A percentile compares a stretch with the other conserved stretches of the same genome.
Conservation (phyloP, 1,140 invertebrate species). For the Brachionus rotundiformis region DNA sequence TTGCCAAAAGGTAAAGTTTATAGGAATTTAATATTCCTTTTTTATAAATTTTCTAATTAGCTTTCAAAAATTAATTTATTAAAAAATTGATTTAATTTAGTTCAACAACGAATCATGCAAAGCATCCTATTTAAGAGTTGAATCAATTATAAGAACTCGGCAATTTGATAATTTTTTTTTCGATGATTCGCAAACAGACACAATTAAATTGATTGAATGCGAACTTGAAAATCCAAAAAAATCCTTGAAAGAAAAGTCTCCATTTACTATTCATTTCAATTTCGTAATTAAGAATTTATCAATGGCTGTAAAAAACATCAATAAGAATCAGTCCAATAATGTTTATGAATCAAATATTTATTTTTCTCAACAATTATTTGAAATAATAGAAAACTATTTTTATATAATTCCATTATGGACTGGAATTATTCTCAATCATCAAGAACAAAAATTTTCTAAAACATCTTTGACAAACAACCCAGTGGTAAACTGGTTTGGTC, state of each 20-base stretch:
- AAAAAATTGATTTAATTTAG: neutral
- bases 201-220: neutral
- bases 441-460: neutral
- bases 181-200: neutral
- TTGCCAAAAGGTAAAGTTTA: neutral
- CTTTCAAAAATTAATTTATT: too few species aligned
- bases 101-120: neutral
- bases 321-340: neutral
- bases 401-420: constrained; percentile 25
- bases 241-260: neutral
- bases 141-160: neutral
- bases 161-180: neutral
- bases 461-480: neutral
- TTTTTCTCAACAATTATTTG: neutral
- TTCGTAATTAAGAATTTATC: neutral
- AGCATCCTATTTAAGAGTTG: neutral
- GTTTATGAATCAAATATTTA: neutral
- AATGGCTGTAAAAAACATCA: neutral
- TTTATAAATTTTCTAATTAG: neutral
- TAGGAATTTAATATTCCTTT: neutral
- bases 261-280: neutral
- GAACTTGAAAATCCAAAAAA: neutral
- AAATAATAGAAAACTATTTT: constrained; percentile 9
- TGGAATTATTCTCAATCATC: neutral
- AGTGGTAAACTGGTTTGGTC: constrained; percentile 15